A percentile compares a stretch with the other conserved stretches of the same genome.
phyloP scores from a whole-genome alignment of 1,140 invertebrate species.

The Zophobas atratus region DNA sequence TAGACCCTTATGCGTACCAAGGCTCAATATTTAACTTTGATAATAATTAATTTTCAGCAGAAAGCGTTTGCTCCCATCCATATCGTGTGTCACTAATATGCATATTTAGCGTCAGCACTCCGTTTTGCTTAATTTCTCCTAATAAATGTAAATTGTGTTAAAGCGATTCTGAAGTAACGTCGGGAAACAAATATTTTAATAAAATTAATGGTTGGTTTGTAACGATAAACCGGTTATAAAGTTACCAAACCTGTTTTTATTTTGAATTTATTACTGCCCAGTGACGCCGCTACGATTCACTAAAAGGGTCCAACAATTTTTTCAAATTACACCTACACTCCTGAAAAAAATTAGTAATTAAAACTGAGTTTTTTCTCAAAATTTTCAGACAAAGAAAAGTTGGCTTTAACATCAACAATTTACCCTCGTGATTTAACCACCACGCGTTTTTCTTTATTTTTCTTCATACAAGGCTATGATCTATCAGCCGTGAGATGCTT shows the following conservation, averaged over 20 bases:
- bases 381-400: no score
- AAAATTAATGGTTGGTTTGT: background rate
- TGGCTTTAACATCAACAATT: no score
- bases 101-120: slow-evolving; percentile 12
- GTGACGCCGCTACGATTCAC: no score
- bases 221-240: slow-evolving; percentile 3
- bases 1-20: background rate
- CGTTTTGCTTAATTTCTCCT: slow-evolving; percentile 9
- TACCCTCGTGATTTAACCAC: no score
- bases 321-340: no score
- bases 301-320: no score
- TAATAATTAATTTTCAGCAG: slow-evolving; percentile 17
- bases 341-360: no score
- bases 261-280: background rate
- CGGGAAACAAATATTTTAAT: slow-evolving; percentile 6
- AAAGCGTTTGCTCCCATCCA: slow-evolving; percentile 5
- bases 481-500: no score
- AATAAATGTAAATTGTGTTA: slow-evolving; percentile 5
- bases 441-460: no score
- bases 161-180: background rate
- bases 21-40: slow-evolving; percentile 17
- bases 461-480: no score
- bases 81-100: slow-evolving; percentile 17
- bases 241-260: background rate
- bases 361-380: no score